These are phyloP conservation scores for Folsomia manolachei DNA, from an alignment of 2,888 invertebrate species.

Conservation along the genomic window DNA sequence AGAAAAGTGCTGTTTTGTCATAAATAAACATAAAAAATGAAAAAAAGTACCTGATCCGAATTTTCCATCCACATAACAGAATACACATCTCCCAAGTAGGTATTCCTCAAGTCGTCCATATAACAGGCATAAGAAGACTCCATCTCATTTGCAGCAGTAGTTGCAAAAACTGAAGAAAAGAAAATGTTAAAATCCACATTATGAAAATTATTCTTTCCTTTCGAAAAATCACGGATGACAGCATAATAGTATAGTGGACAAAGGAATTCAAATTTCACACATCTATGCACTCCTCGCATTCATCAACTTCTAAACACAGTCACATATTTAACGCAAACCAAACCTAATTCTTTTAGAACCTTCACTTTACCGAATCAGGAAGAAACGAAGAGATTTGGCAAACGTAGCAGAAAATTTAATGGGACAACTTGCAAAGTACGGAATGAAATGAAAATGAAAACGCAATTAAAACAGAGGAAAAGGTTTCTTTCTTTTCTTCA, in stretches of 20 bases:
- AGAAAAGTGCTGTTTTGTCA: not conserved
- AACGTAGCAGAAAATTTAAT: conserved; percentile 8
- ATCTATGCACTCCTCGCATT: too few species aligned
- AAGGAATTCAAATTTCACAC: not conserved
- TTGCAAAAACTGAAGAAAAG: conserved; percentile 58
- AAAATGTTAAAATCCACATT: not conserved
- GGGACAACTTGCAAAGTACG: not conserved
- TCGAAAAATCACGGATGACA: too few species aligned
- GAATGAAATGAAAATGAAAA: not conserved
- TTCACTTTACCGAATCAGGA: too few species aligned
- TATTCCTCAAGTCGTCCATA: conserved; percentile 57
- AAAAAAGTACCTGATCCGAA: conserved; percentile 55
- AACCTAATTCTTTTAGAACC: too few species aligned
- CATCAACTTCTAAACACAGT: too few species aligned
- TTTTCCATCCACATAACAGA: conserved; percentile 65
- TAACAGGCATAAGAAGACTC: conserved; percentile 64
- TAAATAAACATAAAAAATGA: not conserved
- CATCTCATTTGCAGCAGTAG: conserved; percentile 61
- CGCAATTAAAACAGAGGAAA: not conserved
- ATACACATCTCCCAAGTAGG: conserved; percentile 63
- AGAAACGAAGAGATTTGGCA: too few species aligned
- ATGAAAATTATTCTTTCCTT: not conserved
- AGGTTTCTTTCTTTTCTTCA: not conserved
- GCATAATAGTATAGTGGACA: too few species aligned
- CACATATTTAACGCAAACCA: too few species aligned